Conservation (phyloP, 2,797 vertebrate species). For the Micrastur ruficollis region DNA sequence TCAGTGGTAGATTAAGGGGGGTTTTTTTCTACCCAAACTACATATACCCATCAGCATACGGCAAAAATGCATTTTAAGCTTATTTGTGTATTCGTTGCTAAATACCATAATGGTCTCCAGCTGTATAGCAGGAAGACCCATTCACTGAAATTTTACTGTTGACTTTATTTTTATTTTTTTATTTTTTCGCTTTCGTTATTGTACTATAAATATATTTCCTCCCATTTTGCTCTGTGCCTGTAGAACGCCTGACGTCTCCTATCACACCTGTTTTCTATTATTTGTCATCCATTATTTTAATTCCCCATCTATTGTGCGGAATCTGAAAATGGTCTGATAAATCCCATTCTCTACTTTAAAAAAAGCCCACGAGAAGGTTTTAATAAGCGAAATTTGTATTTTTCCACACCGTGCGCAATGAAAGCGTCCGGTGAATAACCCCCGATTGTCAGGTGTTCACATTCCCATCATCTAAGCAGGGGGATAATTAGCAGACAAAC, state of each 20-base stretch:
- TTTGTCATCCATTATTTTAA: slow-evolving; percentile 62
- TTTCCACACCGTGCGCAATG: slow-evolving; percentile 10
- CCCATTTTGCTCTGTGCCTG: not conserved
- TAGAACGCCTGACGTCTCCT: not conserved
- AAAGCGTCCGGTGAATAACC: slow-evolving; percentile 59
- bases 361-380: slow-evolving; percentile 39
- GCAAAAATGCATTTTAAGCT: slow-evolving; percentile 37
- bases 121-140: slow-evolving; percentile 41
- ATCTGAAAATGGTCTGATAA: slow-evolving; percentile 54
- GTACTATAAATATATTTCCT: slow-evolving; percentile 42
- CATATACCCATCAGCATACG: not conserved
- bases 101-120: slow-evolving; percentile 53
- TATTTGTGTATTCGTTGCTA: slow-evolving; percentile 29
- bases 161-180: not conserved
- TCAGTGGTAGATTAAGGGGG: not conserved
- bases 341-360: slow-evolving; percentile 51
- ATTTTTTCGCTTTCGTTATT: not conserved
- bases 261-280: slow-evolving; percentile 70
- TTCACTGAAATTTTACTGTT: slow-evolving; percentile 39
- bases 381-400: slow-evolving; percentile 50
- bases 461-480: slow-evolving; percentile 24
- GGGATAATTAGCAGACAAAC: slow-evolving; percentile 59
- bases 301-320: slow-evolving; percentile 56
- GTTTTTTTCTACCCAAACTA: not conserved
- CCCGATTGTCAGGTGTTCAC: slow-evolving; percentile 65